Conservation (phyloP, 2,888 invertebrate species). For the Melinopterus prodromus region DNA sequence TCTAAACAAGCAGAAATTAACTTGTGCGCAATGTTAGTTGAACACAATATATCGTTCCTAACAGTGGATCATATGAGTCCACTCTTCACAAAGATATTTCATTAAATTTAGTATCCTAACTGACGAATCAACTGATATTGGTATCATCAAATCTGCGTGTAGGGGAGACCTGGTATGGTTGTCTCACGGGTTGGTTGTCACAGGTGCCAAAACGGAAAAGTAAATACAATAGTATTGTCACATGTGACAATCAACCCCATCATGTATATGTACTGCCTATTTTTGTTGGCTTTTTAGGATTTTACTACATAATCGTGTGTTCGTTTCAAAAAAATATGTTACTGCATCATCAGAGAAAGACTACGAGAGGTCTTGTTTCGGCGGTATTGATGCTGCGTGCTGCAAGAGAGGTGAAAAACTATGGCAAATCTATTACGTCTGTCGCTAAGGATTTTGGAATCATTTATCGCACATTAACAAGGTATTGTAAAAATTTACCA, state of each 20-base stretch:
- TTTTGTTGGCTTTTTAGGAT: background rate
- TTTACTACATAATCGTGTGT: background rate
- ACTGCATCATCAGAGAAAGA: background rate
- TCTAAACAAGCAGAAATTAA: too few relatives aligned
- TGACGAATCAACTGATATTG: too few relatives aligned
- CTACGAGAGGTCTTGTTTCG: background rate
- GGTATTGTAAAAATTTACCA: slow-evolving; percentile 4
- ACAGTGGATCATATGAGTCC: too few relatives aligned
- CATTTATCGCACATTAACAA: background rate
- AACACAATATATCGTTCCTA: too few relatives aligned
- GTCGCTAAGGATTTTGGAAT: background rate
- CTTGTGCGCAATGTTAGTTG: too few relatives aligned
- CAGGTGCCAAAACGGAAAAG: background rate
- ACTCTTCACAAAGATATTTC: too few relatives aligned
- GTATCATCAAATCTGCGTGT: too few relatives aligned
- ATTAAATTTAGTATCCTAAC: too few relatives aligned
- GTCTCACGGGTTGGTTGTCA: background rate
- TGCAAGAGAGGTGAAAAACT: background rate
- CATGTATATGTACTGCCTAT: too few relatives aligned
- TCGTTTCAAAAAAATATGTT: background rate
- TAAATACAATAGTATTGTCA: background rate
- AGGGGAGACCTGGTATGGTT: background rate
- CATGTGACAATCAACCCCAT: background rate
- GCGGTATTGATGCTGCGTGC: background rate
- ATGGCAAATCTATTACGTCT: background rate